phyloP scores from a whole-genome alignment of 92 coral and sea anemone species.

The Bergia sp. region DNA sequence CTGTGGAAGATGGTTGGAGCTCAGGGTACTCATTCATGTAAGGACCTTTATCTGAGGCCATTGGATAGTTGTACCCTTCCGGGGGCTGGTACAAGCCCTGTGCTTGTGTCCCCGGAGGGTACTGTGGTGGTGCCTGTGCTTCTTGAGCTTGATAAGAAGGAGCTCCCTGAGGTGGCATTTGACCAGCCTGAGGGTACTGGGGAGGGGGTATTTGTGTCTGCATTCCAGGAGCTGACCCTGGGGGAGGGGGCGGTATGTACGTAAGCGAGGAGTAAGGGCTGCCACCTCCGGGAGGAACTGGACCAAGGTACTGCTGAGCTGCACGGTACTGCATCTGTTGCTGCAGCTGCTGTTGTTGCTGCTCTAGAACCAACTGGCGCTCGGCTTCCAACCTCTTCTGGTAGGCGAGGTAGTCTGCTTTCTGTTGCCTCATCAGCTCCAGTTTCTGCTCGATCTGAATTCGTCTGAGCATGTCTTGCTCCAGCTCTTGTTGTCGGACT shows the following conservation, averaged over 20 bases:
- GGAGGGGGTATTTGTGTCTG: slow-evolving; percentile 50
- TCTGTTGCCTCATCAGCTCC: slow-evolving; percentile 96
- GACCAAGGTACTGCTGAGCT: slow-evolving; percentile 57
- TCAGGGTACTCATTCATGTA: slow-evolving; percentile 52
- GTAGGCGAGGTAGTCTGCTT: slow-evolving; percentile 91
- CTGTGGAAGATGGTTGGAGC: slow-evolving; percentile 45
- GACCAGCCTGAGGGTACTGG: slow-evolving; percentile 56
- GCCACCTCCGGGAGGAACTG: slow-evolving; percentile 56
- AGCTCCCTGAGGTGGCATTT: slow-evolving; percentile 38
- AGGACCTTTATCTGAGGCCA: slow-evolving; percentile 42
- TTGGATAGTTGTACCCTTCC: slow-evolving; percentile 48
- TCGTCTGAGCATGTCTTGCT: slow-evolving; percentile 96
- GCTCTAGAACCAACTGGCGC: slow-evolving; percentile 93
- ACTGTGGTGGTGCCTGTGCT: slow-evolving; percentile 54
- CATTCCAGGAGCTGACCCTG: slow-evolving; percentile 52
- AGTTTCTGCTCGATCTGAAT: slow-evolving; percentile 98
- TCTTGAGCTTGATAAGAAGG: slow-evolving; percentile 55
- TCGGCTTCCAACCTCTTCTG: slow-evolving; percentile 92
- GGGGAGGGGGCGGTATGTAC: slow-evolving; percentile 54
- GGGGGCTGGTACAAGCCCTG: slow-evolving; percentile 51
- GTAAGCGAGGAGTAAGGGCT: slow-evolving; percentile 81
- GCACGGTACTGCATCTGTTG: slow-evolving; percentile 53
- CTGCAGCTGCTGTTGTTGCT: slow-evolving; percentile 77
- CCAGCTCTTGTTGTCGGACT: slow-evolving; percentile 95
- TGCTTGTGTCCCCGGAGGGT: slow-evolving; percentile 47